Evolutionary conservation across 2,888 invertebrate genomes (phyloP).

Genomic region (Psylliodes chrysocephalus): DNA sequence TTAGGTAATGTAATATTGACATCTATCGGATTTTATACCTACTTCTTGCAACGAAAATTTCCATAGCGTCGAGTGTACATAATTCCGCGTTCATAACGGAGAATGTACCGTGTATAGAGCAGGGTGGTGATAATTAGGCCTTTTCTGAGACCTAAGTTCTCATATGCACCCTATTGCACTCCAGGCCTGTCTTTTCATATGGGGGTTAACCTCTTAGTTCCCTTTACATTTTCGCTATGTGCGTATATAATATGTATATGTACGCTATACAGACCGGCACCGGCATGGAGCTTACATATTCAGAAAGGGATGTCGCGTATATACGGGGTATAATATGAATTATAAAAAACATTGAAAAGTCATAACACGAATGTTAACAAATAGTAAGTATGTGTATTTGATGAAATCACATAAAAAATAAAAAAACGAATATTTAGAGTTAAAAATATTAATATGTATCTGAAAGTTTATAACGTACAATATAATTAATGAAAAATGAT

Average conservation of each 20-base stretch:
- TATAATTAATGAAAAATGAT: no score
- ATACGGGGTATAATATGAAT: no score
- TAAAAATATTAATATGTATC: no score
- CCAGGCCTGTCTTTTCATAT: slow-evolving; percentile 51
- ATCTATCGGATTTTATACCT: no score
- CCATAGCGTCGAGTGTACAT: slow-evolving; percentile 32
- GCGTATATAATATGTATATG: slow-evolving; percentile 18
- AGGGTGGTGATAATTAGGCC: slow-evolving; percentile 63
- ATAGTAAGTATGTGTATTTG: no score
- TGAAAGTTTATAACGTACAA: no score
- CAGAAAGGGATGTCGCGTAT: slow-evolving; percentile 12
- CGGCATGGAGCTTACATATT: slow-evolving; percentile 23
- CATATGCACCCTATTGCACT: slow-evolving; percentile 55
- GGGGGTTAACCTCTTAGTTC: slow-evolving; percentile 50
- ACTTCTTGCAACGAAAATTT: no score
- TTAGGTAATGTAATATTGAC: no score
- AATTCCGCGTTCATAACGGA: slow-evolving; percentile 37
- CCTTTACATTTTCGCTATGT: slow-evolving; percentile 38
- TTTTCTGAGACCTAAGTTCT: slow-evolving; percentile 58
- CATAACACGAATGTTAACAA: no score
- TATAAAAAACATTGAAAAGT: no score
- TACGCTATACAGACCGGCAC: slow-evolving; percentile 19
- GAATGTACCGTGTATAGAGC: slow-evolving; percentile 50
- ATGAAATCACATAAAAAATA: no score
- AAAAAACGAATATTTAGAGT: no score